phyloP scores from a whole-genome alignment of 2,113 vertebrate species.

The Gopherus evgoodei region DNA sequence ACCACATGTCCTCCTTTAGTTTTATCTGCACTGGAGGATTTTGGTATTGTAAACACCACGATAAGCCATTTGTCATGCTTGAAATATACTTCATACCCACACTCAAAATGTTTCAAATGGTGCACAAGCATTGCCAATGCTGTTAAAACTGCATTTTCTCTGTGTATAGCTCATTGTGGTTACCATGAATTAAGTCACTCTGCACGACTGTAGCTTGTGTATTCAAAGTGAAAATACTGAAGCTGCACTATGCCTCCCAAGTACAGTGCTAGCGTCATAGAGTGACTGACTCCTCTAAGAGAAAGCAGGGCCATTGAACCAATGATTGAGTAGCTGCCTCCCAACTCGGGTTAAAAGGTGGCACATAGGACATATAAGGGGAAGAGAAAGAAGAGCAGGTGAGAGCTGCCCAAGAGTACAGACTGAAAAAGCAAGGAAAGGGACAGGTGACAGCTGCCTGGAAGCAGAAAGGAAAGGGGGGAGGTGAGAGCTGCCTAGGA shows the following conservation, averaged over 20 bases:
- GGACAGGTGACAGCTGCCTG: background rate
- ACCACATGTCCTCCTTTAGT: background rate
- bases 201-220: background rate
- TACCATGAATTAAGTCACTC: background rate
- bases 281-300: background rate
- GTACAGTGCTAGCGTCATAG: background rate
- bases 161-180: background rate
- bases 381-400: background rate
- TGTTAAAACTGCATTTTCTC: rapidly evolving
- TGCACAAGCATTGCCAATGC: background rate
- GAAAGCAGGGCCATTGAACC: background rate
- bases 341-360: too few species aligned
- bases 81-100: background rate
- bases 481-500: background rate
- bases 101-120: background rate
- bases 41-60: background rate
- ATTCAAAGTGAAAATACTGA: background rate
- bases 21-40: background rate
- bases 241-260: background rate
- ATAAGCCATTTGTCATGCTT: background rate
- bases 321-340: background rate
- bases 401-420: too few species aligned
- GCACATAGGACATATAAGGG: background rate
- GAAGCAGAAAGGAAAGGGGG: too few species aligned
- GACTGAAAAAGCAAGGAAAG: too few species aligned